Evolutionary conservation across 2,797 vertebrate species (phyloP), one percentile per base, ranked within the genome.

Genomic region (Schizothorax lantsangensis): DNA sequence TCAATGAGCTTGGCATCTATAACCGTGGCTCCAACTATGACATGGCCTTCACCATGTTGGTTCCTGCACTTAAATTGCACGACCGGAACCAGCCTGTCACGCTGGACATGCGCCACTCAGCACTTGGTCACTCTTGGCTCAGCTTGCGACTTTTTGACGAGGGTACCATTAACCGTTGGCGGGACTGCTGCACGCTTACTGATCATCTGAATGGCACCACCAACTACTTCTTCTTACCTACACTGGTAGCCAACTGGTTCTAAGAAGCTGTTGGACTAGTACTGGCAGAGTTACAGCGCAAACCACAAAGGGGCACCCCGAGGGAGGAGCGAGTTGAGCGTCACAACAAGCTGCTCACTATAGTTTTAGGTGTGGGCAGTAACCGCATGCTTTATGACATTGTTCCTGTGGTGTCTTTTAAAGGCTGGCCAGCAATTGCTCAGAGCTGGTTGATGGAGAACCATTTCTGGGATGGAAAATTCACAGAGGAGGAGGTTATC

Each of bases 391-490:
- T 97, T 17, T 97, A 97, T 0, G 97, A 97, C 85, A 96, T 97
- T 19, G 95, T 97, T 82, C 96, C 96, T 0, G 97, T 97, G 81
- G 97, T 97, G 2, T 97, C 97, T 36, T 97, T 97, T 92, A 97
- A 97, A 91, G 97, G 97, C 4, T 97, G 96, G 97, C 97, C 96
- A 0, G 97, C 97, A 0, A 96, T 97, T 85, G 97, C 97, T 45
- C 97, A 97, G 92, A 97, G 96, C 93, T 97, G 97, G 97, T 93
- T 97, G 88, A 97, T 97, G 96, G 97, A 97, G 90, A 97, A 97
- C 91, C 97, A 97, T 91, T 97, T 97, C 89, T 97, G 97, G 96
- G 97, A 97, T 4, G 97, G 97, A 75, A 97, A 97, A 93, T 97
- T 97, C 86, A 97, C 96, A 0, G 97, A 97, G 89, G 97, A 97